Base-by-base conservation (phyloP, 2,797 vertebrate species). In the Sternarchorhynchus goeldii region DNA sequence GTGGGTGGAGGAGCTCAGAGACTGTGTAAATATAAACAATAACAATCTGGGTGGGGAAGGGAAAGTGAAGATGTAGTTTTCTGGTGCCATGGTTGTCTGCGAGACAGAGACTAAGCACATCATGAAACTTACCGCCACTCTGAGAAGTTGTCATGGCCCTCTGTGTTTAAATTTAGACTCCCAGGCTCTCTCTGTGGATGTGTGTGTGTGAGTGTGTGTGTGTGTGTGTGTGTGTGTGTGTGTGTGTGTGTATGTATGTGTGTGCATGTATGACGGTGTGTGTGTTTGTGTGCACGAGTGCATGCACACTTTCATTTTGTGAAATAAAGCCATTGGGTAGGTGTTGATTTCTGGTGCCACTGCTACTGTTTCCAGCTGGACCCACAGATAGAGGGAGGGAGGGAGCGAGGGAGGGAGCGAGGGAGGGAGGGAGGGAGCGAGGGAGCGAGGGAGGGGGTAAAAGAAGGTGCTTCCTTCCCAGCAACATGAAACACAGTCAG, bases 131-230 rank as follows among this genome's bases (percentile, higher is more conserved):
- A 71, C n/a, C 58, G 76, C 81, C 78, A 69, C 73, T 78, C 73
- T 75, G 72, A 79, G 74, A 55, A 86, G 76, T 79, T 85, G 82
- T 86, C 86, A 82, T 77, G 12, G 20, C 32, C 20, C 60, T 73
- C 20, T 36, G 78, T 71, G 84, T 84, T 88, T 83, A 87, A 87
- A 90, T 91, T 88, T 90, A 90, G 86, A 67, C 82, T 82, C 0
- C 0, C 59, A 10, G 45, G 80, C 85, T 79, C 75, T 76, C 62
- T 57, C 21, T 50, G 50, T 69, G 34, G 64, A 53, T 62, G 25
- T 45, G 58, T 83, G 77, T 76, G 79, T 64, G 66, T 83, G 77
- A 74, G 79, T 64, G 66, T 45, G 57, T 68, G 34, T 69, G 59
- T 62, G 25, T 45, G 58, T 83, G 77, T 76, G 79, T 60, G 66